Conservation (phyloP, 2,888 invertebrate genomes). For the Agrotis ipsilon region DNA sequence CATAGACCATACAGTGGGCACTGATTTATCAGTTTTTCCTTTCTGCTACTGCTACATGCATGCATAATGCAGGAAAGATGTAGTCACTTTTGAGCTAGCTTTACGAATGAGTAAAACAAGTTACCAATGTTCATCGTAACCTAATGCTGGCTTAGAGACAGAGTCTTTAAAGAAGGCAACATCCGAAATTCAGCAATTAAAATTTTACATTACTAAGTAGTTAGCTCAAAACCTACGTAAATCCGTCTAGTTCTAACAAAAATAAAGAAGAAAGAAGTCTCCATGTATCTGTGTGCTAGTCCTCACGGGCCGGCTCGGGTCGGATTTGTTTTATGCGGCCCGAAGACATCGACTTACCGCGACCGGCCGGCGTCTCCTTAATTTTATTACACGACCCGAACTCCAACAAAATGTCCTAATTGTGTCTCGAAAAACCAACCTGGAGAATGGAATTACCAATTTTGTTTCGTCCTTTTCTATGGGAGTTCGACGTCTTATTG, state of each 20-base stretch:
- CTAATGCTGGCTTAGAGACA: too few species aligned
- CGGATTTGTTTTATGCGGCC: conserved; percentile 90
- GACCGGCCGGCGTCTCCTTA: conserved; percentile 87
- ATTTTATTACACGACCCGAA: conserved; percentile 89
- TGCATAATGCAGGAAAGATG: too few species aligned
- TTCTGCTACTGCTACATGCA: too few species aligned
- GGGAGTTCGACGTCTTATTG: conserved; percentile 61
- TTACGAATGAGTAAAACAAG: too few species aligned
- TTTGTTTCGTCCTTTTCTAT: conserved; percentile 72
- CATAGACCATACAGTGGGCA: too few species aligned
- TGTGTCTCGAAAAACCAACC: conserved; percentile 87
- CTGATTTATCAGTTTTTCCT: too few species aligned
- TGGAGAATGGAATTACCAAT: conserved; percentile 83
- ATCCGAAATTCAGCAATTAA: not conserved
- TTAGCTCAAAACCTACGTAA: not conserved
- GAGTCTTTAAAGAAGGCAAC: not conserved
- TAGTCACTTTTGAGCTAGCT: too few species aligned
- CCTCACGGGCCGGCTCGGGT: conserved; percentile 76
- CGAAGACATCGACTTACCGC: conserved; percentile 88
- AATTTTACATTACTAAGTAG: not conserved
- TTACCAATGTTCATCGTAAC: too few species aligned
- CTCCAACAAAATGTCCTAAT: conserved; percentile 87
- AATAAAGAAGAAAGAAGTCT: conserved; percentile 63
- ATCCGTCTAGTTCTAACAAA: conserved; percentile 7
- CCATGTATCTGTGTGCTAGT: conserved; percentile 66